Conservation (phyloP, 2,113 vertebrate genomes). For the Scalopus aquaticus region DNA sequence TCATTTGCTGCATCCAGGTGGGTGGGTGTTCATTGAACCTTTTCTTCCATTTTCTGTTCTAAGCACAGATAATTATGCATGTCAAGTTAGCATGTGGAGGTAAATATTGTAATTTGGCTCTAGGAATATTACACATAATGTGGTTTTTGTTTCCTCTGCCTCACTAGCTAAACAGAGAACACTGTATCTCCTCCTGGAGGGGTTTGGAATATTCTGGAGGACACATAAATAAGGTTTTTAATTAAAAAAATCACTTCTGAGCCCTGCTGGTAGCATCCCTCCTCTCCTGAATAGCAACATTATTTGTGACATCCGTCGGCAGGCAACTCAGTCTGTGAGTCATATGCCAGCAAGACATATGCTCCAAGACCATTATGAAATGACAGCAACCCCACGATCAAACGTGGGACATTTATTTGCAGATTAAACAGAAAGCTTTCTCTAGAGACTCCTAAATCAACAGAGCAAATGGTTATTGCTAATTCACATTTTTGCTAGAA, state of each 20-base stretch:
- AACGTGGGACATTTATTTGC: not conserved
- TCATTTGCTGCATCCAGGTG: conserved; percentile 39
- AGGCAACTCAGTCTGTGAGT: conserved; percentile 33
- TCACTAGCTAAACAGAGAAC: conserved; percentile 46
- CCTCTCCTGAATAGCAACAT: conserved; percentile 31
- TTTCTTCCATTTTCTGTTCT: conserved; percentile 57
- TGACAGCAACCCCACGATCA: not conserved
- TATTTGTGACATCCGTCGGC: conserved; percentile 58
- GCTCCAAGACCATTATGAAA: not conserved
- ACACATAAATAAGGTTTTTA: conserved; percentile 59
- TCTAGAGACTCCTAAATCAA: conserved; percentile 47
- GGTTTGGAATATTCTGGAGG: conserved; percentile 40
- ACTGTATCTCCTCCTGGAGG: conserved; percentile 32
- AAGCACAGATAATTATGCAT: conserved; percentile 61
- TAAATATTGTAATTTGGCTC: conserved; percentile 71
- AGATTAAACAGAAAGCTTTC: conserved; percentile 62
- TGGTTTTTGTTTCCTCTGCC: conserved; percentile 56
- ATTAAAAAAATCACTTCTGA: conserved; percentile 44
- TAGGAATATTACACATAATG: conserved; percentile 50
- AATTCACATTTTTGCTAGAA: conserved; percentile 23
- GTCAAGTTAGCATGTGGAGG: conserved; percentile 42
- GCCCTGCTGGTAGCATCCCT: not conserved
- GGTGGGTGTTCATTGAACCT: conserved; percentile 55
- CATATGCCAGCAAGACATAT: not conserved
- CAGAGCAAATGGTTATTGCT: conserved; percentile 14